Conservation (phyloP, 2,888 invertebrate genomes). For the Drosophila mettleri region DNA sequence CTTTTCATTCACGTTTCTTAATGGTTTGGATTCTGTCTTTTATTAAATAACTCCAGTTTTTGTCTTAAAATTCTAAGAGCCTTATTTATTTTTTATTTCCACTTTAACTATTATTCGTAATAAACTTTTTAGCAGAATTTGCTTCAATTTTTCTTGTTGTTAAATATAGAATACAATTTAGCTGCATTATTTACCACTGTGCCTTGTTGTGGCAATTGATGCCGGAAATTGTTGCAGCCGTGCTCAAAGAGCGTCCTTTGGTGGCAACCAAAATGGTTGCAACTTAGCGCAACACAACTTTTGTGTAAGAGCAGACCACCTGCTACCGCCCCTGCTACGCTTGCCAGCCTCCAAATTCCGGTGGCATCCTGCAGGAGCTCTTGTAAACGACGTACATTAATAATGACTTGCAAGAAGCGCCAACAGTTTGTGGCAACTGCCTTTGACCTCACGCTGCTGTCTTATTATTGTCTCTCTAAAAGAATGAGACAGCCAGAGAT, state of each 20-base stretch:
- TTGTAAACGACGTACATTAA: constrained; percentile 62
- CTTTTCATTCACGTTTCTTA: too few species aligned
- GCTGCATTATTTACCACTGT: constrained; percentile 26
- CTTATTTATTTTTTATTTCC: too few species aligned
- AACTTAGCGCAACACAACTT: constrained; percentile 40
- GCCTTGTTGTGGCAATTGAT: constrained; percentile 44
- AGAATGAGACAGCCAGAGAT: neutral
- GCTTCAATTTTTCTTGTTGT: too few species aligned
- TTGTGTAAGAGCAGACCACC: constrained; percentile 13
- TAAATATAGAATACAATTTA: neutral
- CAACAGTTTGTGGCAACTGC: constrained; percentile 49
- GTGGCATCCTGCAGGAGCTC: constrained; percentile 33
- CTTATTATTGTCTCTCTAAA: constrained; percentile 36
- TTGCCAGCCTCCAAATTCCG: too few species aligned
- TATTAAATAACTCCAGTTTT: too few species aligned
- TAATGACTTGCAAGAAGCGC: constrained; percentile 55
- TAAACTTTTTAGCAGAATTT: too few species aligned
- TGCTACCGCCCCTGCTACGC: constrained; percentile 4
- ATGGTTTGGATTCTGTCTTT: too few species aligned
- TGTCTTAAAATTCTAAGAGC: too few species aligned
- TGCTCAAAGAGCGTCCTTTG: constrained; percentile 27
- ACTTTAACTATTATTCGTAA: too few species aligned
- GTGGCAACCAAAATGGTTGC: constrained; percentile 26
- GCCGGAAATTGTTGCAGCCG: constrained; percentile 66
- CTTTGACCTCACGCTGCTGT: constrained; percentile 43